Conservation (phyloP, 2,113 vertebrate genomes). For the Phyllostomus hastatus region DNA sequence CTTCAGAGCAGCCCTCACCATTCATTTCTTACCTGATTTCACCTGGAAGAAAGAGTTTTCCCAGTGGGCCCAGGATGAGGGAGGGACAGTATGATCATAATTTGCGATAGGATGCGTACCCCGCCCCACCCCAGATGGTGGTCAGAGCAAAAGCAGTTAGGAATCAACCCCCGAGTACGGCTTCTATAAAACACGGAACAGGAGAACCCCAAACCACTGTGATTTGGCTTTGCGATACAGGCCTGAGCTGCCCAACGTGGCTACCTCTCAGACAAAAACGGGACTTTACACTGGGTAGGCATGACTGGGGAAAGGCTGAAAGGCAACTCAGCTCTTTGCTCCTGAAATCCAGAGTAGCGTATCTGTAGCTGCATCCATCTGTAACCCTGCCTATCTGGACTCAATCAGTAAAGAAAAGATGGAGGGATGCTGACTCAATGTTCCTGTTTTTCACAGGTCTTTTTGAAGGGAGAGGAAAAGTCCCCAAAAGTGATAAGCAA, state of each 20-base stretch:
- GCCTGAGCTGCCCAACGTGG: not conserved
- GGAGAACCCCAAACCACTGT: not conserved
- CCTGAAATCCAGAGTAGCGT: not conserved
- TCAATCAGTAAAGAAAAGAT: conserved; percentile 20
- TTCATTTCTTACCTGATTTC: conserved; percentile 66
- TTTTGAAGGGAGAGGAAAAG: not conserved
- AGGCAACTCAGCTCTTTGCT: not conserved
- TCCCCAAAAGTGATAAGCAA: not conserved
- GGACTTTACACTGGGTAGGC: not conserved
- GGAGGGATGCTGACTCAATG: not conserved
- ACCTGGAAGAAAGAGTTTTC: conserved; percentile 60
- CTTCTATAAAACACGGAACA: not conserved
- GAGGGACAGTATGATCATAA: conserved; percentile 24
- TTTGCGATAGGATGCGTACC: not conserved
- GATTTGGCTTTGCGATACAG: not conserved
- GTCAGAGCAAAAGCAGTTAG: not conserved
- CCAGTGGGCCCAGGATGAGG: conserved; percentile 51
- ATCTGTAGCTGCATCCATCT: not conserved
- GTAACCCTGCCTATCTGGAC: not conserved
- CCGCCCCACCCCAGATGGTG: not conserved
- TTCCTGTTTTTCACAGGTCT: not conserved
- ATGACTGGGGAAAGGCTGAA: not conserved
- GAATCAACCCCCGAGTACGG: not conserved
- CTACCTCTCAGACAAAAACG: not conserved
- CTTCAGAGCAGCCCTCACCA: conserved; percentile 51